Evolutionary conservation across 2,888 invertebrate genomes (phyloP).

Genomic region (Girardia tigrina): DNA sequence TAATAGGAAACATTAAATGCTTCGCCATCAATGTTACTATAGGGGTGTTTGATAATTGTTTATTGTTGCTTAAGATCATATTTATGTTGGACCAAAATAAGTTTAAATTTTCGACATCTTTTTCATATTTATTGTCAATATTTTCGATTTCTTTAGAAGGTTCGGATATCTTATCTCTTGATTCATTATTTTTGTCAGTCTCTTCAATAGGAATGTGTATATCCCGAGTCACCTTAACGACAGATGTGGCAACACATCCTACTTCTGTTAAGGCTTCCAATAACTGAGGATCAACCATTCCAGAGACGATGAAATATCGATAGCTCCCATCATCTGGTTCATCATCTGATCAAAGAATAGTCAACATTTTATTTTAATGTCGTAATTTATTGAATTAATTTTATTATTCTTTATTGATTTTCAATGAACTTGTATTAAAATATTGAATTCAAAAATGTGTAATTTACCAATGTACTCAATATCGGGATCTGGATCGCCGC

Average conservation of each 20-base stretch:
- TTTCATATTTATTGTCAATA: not conserved
- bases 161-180: not conserved
- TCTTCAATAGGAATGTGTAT: not conserved
- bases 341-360: no score
- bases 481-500: conserved; percentile 48
- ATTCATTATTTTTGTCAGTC: not conserved
- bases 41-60: not conserved
- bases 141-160: not conserved
- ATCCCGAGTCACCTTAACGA: conserved; percentile 35
- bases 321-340: conserved; percentile 49
- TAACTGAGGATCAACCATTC: conserved; percentile 45
- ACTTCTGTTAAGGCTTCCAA: conserved; percentile 43
- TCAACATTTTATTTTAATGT: no score
- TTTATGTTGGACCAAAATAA: not conserved
- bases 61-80: not conserved
- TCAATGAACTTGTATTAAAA: no score
- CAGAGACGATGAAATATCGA: conserved; percentile 46
- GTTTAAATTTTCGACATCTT: not conserved
- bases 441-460: no score
- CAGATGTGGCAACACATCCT: conserved; percentile 42
- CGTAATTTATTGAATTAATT: no score
- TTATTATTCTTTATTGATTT: no score
- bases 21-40: not conserved
- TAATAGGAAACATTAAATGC: not conserved
- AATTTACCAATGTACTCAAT: conserved; percentile 47